phyloP scores from a whole-genome alignment of 2,113 vertebrate species.

The Felis catus region F.catus_Fca126_mat1.0 CM031416.1:144191501-144192000 shows the following conservation, averaged over 20 bases:
- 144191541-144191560: conserved; percentile 96
- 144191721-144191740: neutral
- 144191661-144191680: neutral
- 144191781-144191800: neutral
- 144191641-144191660: neutral
- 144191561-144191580: conserved; percentile 81
- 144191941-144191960: neutral
- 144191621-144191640: neutral
- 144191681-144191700: neutral
- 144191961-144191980: neutral
- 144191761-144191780: neutral
- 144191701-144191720: neutral
- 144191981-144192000: neutral
- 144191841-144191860: neutral
- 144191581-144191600: conserved; percentile 39
- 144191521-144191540: conserved; percentile 98
- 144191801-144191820: neutral
- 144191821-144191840: neutral
- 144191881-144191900: neutral
- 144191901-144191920: neutral
- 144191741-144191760: neutral
- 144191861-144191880: neutral
- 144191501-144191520: conserved; percentile 99
- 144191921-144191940: accelerated
- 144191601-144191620: neutral